These are phyloP conservation scores for Pelodytes ibericus DNA, from an alignment of 2,797 vertebrate genomes.

Conservation along the genomic window DNA sequence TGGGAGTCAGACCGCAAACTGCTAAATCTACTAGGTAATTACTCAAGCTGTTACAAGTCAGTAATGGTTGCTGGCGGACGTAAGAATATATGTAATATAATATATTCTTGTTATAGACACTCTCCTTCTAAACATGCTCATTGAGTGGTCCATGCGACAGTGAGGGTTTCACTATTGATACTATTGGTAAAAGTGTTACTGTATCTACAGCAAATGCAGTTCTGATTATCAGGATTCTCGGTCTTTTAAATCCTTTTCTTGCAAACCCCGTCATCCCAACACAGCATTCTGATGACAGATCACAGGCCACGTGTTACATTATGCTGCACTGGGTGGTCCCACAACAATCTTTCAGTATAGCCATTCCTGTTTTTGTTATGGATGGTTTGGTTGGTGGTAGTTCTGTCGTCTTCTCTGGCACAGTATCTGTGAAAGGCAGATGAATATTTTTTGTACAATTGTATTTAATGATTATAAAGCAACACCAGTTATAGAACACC, in stretches of 20 bases:
- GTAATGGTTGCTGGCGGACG: conserved; percentile 67
- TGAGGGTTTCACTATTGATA: conserved; percentile 69
- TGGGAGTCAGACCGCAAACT: conserved; percentile 28
- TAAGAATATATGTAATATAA: conserved; percentile 19
- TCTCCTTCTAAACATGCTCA: conserved; percentile 74
- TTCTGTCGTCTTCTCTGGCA: conserved; percentile 86
- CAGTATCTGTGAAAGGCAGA: conserved; percentile 72
- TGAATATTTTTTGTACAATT: background rate
- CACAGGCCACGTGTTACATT: conserved; percentile 78
- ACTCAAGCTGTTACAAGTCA: conserved; percentile 59
- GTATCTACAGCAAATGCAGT: conserved; percentile 58
- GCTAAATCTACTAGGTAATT: conserved; percentile 44
- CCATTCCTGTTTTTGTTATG: conserved; percentile 86
- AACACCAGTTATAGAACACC: too few relatives aligned
- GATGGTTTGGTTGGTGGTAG: conserved; percentile 92
- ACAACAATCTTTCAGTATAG: conserved; percentile 97
- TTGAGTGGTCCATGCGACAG: conserved; percentile 79
- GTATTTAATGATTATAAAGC: too few relatives aligned
- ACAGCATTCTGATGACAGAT: conserved; percentile 30
- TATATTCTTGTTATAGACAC: conserved; percentile 63
- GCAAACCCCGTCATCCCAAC: conserved; percentile 32
- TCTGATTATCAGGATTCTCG: conserved; percentile 60
- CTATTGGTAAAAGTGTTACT: conserved; percentile 60
- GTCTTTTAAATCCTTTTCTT: conserved; percentile 61
- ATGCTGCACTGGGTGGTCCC: conserved; percentile 89